Evolutionary conservation across 2,797 vertebrate genomes (phyloP).

Genomic region (Galago senegalensis): DNA sequence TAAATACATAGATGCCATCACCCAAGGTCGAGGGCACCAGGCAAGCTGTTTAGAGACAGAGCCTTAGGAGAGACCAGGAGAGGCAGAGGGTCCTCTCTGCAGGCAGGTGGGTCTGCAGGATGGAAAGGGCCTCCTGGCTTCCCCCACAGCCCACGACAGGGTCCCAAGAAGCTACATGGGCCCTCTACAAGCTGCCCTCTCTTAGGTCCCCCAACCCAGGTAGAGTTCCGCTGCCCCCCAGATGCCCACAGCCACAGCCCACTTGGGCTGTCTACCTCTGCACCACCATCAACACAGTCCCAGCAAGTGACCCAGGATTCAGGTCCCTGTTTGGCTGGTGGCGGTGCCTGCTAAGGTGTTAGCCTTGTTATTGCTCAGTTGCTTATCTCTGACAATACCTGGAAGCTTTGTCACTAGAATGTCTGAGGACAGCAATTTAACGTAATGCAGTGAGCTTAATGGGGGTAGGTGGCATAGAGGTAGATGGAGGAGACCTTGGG

Average conservation of each 20-base stretch:
- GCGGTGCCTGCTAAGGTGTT: too few species aligned
- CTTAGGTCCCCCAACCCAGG: not conserved
- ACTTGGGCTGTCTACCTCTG: not conserved
- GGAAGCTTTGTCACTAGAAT: not conserved
- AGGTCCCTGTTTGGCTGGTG: not conserved
- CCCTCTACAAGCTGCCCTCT: not conserved
- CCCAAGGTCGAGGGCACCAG: slow-evolving; percentile 53
- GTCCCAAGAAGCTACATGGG: not conserved
- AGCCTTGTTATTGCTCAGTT: too few species aligned
- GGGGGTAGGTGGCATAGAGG: too few species aligned
- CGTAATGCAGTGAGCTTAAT: not conserved
- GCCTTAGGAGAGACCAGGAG: not conserved
- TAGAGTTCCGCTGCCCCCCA: not conserved
- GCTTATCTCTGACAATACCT: not conserved
- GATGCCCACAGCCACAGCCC: rapidly evolving
- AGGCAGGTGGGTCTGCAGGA: not conserved
- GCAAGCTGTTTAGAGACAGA: slow-evolving; percentile 23
- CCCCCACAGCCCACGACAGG: rapidly evolving
- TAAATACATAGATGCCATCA: slow-evolving; percentile 58
- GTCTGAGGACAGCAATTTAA: not conserved
- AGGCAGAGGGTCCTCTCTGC: not conserved
- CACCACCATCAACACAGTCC: not conserved
- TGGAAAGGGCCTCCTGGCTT: not conserved
- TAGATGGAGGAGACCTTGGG: not conserved
- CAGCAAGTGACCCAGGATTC: not conserved